phyloP scores from a whole-genome alignment of 1,140 invertebrate genomes.

The Lepidurus arcticus region DNA sequence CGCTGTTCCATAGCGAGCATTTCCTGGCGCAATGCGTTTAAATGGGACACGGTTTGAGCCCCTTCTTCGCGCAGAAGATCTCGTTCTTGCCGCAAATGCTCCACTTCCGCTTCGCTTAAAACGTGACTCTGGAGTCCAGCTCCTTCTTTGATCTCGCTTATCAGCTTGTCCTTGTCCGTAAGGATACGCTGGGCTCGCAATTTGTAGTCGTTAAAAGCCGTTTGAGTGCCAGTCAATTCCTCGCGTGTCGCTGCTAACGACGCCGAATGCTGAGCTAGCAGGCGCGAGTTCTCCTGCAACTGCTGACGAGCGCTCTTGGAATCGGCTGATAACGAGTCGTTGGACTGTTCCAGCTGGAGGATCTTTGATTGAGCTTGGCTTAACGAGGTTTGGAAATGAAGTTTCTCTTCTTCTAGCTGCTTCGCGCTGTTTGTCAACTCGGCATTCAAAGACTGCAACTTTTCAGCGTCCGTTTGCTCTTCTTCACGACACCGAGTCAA shows the following conservation, averaged over 20 bases:
- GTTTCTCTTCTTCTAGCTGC: neutral
- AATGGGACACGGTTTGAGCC: slow-evolving; percentile 50
- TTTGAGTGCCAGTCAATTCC: slow-evolving; percentile 21
- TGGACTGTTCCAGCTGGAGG: slow-evolving; percentile 30
- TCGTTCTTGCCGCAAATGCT: slow-evolving; percentile 54
- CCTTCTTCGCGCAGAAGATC: slow-evolving; percentile 58
- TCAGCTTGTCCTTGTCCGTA: slow-evolving; percentile 36
- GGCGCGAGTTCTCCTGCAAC: neutral
- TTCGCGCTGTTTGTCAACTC: neutral
- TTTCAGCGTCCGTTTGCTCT: neutral
- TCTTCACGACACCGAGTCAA: neutral
- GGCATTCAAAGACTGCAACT: neutral
- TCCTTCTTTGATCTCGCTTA: slow-evolving; percentile 33
- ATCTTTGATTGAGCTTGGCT: slow-evolving; percentile 21
- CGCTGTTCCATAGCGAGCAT: slow-evolving; percentile 40
- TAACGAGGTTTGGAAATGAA: neutral
- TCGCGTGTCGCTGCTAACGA: slow-evolving; percentile 19
- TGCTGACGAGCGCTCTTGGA: slow-evolving; percentile 38
- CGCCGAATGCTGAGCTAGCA: neutral
- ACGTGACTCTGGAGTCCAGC: slow-evolving; percentile 40
- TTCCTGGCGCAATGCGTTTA: slow-evolving; percentile 53
- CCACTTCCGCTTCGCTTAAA: slow-evolving; percentile 43
- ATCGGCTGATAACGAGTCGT: slow-evolving; percentile 25
- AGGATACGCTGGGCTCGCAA: slow-evolving; percentile 64
- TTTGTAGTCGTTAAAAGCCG: slow-evolving; percentile 55